Evolutionary conservation across 2,888 invertebrate genomes (phyloP).

Genomic region (Thymelicus acteon): DNA sequence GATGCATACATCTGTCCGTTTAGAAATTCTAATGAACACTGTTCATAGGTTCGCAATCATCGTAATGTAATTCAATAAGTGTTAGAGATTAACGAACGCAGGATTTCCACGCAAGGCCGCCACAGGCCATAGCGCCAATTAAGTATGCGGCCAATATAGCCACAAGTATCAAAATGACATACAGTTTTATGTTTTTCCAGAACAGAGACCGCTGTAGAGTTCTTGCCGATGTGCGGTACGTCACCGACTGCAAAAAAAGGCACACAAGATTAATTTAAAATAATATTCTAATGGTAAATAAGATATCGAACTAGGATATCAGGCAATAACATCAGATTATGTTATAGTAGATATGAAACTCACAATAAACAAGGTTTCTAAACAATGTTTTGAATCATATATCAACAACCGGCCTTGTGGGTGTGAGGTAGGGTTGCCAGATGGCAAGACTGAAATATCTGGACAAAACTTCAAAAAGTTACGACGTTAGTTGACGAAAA

Average conservation of each 20-base stretch:
- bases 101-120: constrained; percentile 91
- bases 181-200: constrained; percentile 97
- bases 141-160: constrained; percentile 91
- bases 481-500: too few species aligned
- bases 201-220: constrained; percentile 94
- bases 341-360: not conserved
- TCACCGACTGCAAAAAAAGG: constrained; percentile 90
- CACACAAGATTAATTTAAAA: not conserved
- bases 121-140: constrained; percentile 94
- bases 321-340: too few species aligned
- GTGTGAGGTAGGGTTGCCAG: too few species aligned
- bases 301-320: too few species aligned
- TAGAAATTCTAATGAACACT: not conserved
- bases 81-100: constrained; percentile 81
- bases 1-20: not conserved
- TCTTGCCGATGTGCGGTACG: constrained; percentile 93
- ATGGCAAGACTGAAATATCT: too few species aligned
- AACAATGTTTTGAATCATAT: too few species aligned
- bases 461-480: too few species aligned
- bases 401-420: too few species aligned
- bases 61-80: constrained; percentile 24
- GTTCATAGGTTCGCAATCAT: constrained; percentile 23
- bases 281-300: too few species aligned
- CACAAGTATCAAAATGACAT: constrained; percentile 88
- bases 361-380: not conserved